phyloP scores from a whole-genome alignment of 2,888 invertebrate species.

The Coelogynopora nodosa region DNA sequence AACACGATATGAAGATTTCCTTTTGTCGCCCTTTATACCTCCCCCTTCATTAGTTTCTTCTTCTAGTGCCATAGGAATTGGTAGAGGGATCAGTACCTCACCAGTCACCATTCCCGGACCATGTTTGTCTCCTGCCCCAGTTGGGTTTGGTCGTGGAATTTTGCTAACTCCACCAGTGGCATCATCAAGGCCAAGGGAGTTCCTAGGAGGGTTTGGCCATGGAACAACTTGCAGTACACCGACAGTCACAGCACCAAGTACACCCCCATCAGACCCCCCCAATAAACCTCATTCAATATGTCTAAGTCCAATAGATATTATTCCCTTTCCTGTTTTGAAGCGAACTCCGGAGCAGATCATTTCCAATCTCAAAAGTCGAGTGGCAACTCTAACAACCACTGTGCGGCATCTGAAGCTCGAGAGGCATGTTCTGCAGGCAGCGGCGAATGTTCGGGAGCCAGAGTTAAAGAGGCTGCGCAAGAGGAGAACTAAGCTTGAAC shows the following conservation, averaged over 20 bases:
- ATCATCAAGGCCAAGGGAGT: background rate
- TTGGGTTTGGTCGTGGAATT: background rate
- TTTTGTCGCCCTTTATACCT: background rate
- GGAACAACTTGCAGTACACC: too few species aligned
- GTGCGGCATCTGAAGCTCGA: background rate
- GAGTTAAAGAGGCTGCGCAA: background rate
- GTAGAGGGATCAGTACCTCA: background rate
- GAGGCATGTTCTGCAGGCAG: background rate
- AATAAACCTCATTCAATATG: background rate
- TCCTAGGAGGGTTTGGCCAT: background rate
- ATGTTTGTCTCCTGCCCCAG: background rate
- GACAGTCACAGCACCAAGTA: too few species aligned
- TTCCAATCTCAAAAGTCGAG: background rate
- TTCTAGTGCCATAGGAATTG: background rate
- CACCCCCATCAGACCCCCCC: background rate
- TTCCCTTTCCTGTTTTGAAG: background rate
- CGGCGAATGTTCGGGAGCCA: background rate
- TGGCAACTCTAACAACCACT: background rate
- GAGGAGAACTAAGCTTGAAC: background rate
- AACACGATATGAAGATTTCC: too few species aligned
- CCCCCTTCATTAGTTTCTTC: background rate
- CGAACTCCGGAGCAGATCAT: background rate
- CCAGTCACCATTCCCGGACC: background rate
- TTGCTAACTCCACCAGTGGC: background rate
- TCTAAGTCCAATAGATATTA: background rate